Evolutionary conservation across 1,140 invertebrate species (phyloP).

Genomic region (Teleogryllus occipitalis): DNA sequence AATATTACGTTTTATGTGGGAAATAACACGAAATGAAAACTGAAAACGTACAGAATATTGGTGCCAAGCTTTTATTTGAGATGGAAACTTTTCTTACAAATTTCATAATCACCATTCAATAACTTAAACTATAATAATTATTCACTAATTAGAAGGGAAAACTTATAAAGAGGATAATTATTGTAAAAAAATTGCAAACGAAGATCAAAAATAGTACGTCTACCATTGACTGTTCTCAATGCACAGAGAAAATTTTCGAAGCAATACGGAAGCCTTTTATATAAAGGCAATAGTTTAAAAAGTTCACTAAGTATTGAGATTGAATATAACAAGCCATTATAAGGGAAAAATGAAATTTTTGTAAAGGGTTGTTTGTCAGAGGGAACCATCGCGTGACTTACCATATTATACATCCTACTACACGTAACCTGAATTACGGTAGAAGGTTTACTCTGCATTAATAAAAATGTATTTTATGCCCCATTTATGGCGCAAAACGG

Average conservation of each 20-base stretch:
- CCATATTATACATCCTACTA: not conserved
- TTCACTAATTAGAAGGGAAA: no score
- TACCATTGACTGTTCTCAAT: not conserved
- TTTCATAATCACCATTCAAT: no score
- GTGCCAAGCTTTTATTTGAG: no score
- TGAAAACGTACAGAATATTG: no score
- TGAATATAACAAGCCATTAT: not conserved
- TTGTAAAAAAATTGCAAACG: not conserved
- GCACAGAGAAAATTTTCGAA: no score
- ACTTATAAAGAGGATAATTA: no score
- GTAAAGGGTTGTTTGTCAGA: not conserved
- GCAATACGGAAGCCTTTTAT: no score
- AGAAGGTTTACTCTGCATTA: not conserved
- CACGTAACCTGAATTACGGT: not conserved
- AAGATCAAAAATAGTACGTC: not conserved
- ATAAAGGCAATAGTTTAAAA: not conserved
- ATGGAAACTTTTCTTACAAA: no score
- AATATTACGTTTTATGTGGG: no score
- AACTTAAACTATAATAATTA: no score
- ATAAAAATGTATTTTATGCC: not conserved
- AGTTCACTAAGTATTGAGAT: not conserved
- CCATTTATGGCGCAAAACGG: not conserved
- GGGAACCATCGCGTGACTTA: not conserved
- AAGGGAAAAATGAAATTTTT: not conserved
- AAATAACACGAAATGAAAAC: no score